These are phyloP conservation scores for Podarcis cretensis DNA, from an alignment of 2,113 vertebrate species.

Conservation along the genomic window DNA sequence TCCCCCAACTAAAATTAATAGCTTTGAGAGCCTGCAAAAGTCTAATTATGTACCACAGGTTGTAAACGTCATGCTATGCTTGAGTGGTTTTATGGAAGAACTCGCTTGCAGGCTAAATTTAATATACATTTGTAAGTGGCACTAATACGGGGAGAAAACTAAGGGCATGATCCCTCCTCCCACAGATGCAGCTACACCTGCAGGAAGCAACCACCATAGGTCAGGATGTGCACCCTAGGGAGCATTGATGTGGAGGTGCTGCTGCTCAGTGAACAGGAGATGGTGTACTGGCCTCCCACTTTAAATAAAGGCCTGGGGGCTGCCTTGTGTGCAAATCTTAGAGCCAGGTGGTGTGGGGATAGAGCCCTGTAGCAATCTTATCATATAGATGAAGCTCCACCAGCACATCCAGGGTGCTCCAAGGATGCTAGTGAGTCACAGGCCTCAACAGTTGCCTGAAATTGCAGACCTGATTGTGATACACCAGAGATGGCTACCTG, in stretches of 20 bases:
- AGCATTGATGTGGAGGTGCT: too few relatives aligned
- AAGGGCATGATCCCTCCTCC: conserved; percentile 36
- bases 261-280: not conserved
- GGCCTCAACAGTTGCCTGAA: not conserved
- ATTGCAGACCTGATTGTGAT: not conserved
- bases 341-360: too few relatives aligned
- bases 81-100: conserved; percentile 70
- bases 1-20: conserved; percentile 59
- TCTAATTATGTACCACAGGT: conserved; percentile 70
- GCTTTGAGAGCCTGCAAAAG: conserved; percentile 52
- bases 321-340: not conserved
- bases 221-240: too few relatives aligned
- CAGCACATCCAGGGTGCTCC: not conserved
- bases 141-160: conserved; percentile 70
- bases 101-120: conserved; percentile 67
- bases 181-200: not conserved
- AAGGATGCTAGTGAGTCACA: not conserved
- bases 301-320: not conserved
- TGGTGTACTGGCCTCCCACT: not conserved
- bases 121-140: conserved; percentile 63
- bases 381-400: not conserved
- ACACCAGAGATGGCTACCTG: not conserved
- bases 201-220: conserved; percentile 32
- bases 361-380: not conserved
- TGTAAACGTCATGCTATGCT: conserved; percentile 72